These are phyloP conservation scores for Ia io DNA, from an alignment of 2,113 vertebrate genomes.

Conservation along the genomic window DNA sequence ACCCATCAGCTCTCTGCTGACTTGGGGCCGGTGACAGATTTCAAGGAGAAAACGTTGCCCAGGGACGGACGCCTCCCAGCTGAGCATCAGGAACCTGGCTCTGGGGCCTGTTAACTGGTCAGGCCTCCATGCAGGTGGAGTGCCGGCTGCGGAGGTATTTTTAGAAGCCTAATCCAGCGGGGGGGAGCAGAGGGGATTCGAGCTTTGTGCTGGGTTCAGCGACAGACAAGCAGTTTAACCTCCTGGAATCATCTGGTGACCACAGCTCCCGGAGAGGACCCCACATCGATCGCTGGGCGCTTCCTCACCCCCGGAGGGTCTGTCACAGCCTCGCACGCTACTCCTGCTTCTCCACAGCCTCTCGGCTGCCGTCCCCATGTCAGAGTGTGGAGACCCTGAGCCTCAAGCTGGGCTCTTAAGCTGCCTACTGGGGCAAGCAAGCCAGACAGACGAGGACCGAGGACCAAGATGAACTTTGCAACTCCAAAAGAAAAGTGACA, in stretches of 20 bases:
- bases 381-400: background rate
- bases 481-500: background rate
- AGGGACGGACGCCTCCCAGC: background rate
- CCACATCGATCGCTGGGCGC: background rate
- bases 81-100: background rate
- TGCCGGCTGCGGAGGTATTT: background rate
- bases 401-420: background rate
- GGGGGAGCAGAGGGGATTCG: background rate
- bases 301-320: background rate
- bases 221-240: slow-evolving; percentile 56
- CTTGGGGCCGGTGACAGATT: slow-evolving; percentile 16
- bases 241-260: background rate
- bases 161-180: slow-evolving; percentile 46
- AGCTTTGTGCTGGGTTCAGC: background rate
- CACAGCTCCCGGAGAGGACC: background rate
- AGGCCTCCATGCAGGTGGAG: background rate
- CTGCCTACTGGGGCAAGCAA: background rate
- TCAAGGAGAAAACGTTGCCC: slow-evolving; percentile 33
- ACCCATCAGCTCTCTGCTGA: background rate
- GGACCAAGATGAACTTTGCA: background rate
- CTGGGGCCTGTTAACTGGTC: slow-evolving; percentile 1
- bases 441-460: background rate
- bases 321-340: background rate
- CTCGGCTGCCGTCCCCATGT: background rate
- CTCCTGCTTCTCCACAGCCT: background rate